These are phyloP conservation scores for Cistogaster globosa DNA, from an alignment of 2,888 invertebrate species.

Conservation along the genomic window DNA sequence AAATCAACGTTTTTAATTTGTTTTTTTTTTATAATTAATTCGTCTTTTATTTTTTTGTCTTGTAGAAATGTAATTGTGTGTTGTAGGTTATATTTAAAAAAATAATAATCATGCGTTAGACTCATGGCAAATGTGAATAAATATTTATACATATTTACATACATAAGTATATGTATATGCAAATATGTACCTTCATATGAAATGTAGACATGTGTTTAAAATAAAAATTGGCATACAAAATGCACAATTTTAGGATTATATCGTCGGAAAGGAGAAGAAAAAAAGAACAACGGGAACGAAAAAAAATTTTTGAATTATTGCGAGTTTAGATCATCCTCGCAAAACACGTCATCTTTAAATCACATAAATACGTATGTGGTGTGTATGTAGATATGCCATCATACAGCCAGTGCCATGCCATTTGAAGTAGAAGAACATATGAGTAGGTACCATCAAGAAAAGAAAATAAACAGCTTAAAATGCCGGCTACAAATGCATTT, in stretches of 20 bases:
- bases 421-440: too few relatives aligned
- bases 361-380: constrained; percentile 53
- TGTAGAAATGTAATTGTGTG: too few relatives aligned
- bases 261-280: constrained; percentile 31
- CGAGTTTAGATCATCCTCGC: constrained; percentile 73
- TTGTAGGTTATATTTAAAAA: neutral
- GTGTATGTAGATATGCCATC: neutral
- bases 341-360: constrained; percentile 71
- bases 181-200: neutral
- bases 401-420: too few relatives aligned
- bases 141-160: neutral
- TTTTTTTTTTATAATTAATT: neutral
- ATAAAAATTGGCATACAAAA: constrained; percentile 23
- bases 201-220: constrained; percentile 2
- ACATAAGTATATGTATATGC: neutral
- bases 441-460: neutral
- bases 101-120: constrained; percentile 74
- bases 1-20: neutral
- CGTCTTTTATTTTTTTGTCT: neutral
- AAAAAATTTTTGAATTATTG: constrained; percentile 72
- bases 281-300: constrained; percentile 74
- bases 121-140: constrained; percentile 47
- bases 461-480: constrained; percentile 18
- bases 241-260: constrained; percentile 56
- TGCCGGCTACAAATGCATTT: constrained; percentile 54